Evolutionary conservation across 2,113 vertebrate genomes (phyloP), one percentile per base, ranked within the genome.

Genomic region (Tiliqua scincoides): DNA sequence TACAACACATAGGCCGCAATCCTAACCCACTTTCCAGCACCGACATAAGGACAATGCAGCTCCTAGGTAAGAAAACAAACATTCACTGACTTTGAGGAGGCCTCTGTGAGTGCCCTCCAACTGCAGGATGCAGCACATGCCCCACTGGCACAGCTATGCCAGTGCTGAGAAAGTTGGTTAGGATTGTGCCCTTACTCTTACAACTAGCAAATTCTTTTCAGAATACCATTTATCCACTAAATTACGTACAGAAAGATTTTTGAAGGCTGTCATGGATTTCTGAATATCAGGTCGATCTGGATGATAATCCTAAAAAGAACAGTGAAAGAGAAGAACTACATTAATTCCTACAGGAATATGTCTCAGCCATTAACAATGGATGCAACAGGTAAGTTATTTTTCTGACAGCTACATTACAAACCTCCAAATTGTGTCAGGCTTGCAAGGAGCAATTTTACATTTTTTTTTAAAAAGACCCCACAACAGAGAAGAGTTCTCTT

Each of bases 201-300:
- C n/a, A 79, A n/a, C 54, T 48, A 76, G 4, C 76, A 48, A 18
- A 25, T 25, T 70, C 15, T 70, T 11, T 61, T 72, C 14, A 35
- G 27, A 1, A 1, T 35, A 11, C 8, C 1, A 74, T 59, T 3
- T 79, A 6, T 14, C 73, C 6, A 81, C 79, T 52, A 84, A 48
- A 14, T 79, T 15, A 91, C 98, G 98, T 97, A 99, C 98, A 83
- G 99, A 99, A 77, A 99, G 97, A 85, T 96, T 98, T 93, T 99
- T 99, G 96, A 99, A 99, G 85, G 98, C 95, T 0, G 96, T 97
- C 99, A 99, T 99, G 91, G 98, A 98, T 95, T 98, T 99, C 72
- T 98, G 98, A 92, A 99, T 99, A 89, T 99, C 99, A 89, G 97
- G 96, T 90, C 98, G 97, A 93, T 99, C 99, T 0, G 97, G 97